phyloP scores from a whole-genome alignment of 2,797 vertebrate species.

The Pseudochaenichthys georgianus region DNA sequence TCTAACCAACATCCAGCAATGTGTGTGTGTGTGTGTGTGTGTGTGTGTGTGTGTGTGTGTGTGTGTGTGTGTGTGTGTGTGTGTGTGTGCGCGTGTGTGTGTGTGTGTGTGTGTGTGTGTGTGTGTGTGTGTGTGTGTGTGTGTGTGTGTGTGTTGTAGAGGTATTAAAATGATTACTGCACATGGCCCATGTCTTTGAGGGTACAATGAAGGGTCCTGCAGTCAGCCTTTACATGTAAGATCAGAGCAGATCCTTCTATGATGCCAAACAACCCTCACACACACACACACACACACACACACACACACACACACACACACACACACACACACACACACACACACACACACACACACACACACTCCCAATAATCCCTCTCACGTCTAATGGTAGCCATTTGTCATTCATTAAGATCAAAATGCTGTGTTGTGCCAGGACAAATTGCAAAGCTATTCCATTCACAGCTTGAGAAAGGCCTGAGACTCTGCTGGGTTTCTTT shows the following conservation, averaged over 20 bases:
- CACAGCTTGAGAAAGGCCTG: slow-evolving; percentile 92
- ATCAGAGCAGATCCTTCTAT: slow-evolving; percentile 95
- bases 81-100: too few relatives aligned
- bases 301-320: slow-evolving; percentile 6
- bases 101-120: too few relatives aligned
- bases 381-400: slow-evolving; percentile 99
- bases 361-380: slow-evolving; percentile 93
- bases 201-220: slow-evolving; percentile 92
- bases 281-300: slow-evolving; percentile 10
- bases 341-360: slow-evolving; percentile 39
- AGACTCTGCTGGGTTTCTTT: slow-evolving; percentile 92
- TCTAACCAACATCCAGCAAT: background rate
- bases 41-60: background rate
- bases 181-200: slow-evolving; percentile 93
- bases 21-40: slow-evolving; percentile 13
- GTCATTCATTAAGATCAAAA: slow-evolving; percentile 99
- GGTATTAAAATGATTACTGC: slow-evolving; percentile 97
- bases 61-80: too few relatives aligned
- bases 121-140: slow-evolving; percentile 6
- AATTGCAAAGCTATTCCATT: slow-evolving; percentile 99
- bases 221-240: slow-evolving; percentile 98
- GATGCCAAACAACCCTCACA: slow-evolving; percentile 74
- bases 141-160: slow-evolving; percentile 74
- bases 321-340: slow-evolving; percentile 11
- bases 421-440: slow-evolving; percentile 93